Evolutionary conservation across 92 coral and sea anemone genomes (phyloP).

Genomic region (Plumapathes pennacea): DNA sequence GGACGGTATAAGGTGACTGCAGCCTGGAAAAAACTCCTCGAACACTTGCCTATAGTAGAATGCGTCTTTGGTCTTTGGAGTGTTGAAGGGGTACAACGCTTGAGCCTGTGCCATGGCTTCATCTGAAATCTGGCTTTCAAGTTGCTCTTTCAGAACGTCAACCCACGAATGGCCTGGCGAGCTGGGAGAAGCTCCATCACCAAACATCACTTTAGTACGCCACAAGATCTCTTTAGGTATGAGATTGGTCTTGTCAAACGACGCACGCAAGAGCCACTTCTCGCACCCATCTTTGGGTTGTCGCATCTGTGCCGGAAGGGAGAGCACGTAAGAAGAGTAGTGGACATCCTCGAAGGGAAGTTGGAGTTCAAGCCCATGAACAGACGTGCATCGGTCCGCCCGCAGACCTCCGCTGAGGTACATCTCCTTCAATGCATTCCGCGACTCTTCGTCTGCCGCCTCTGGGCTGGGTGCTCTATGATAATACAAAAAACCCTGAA

Average conservation of each 20-base stretch:
- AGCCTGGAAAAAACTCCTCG: slow-evolving; percentile 59
- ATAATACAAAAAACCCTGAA: slow-evolving; percentile 52
- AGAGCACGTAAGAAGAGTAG: slow-evolving; percentile 43
- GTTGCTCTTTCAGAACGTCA: slow-evolving; percentile 41
- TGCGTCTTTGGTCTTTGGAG: slow-evolving; percentile 63
- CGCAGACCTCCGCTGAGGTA: slow-evolving; percentile 51
- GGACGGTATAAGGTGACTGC: slow-evolving; percentile 44
- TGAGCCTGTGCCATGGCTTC: slow-evolving; percentile 51
- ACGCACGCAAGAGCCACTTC: slow-evolving; percentile 60
- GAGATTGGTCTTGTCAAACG: slow-evolving; percentile 40
- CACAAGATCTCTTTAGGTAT: slow-evolving; percentile 62
- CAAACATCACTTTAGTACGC: slow-evolving; percentile 65
- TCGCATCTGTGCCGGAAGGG: slow-evolving; percentile 41
- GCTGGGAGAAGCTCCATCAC: slow-evolving; percentile 38
- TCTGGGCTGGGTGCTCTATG: slow-evolving; percentile 49
- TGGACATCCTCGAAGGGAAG: slow-evolving; percentile 49
- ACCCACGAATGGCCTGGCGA: slow-evolving; percentile 50
- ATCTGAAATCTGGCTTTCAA: slow-evolving; percentile 45
- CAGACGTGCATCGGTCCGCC: slow-evolving; percentile 50
- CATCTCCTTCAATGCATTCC: slow-evolving; percentile 40
- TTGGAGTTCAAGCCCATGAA: slow-evolving; percentile 44
- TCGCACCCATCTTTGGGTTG: slow-evolving; percentile 46
- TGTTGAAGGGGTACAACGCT: slow-evolving; percentile 47
- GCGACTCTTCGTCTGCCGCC: slow-evolving; percentile 55
- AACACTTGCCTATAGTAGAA: slow-evolving; percentile 56